Conservation (phyloP, 2,113 vertebrate species). For the Platichthys stellatus region DNA sequence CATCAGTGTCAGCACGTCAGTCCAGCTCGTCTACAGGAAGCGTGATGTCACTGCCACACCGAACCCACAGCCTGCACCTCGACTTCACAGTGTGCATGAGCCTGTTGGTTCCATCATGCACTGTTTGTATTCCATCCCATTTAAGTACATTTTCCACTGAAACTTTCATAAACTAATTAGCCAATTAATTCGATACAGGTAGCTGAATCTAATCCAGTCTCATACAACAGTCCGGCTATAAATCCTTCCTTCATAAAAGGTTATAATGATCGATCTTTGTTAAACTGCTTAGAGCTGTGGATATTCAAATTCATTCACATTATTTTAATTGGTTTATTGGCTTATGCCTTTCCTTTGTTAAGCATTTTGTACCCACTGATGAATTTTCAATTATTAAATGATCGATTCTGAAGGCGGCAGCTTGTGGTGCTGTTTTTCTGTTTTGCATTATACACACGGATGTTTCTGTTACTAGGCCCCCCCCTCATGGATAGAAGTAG, state of each 20-base stretch:
- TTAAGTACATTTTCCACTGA: background rate
- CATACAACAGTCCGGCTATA: too few relatives aligned
- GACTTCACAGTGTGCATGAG: too few relatives aligned
- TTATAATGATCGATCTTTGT: background rate
- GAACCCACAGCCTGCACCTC: background rate
- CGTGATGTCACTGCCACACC: background rate
- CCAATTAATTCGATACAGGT: background rate
- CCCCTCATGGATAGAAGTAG: background rate
- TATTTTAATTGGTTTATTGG: too few relatives aligned
- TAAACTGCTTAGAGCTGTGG: background rate
- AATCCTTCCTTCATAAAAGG: background rate
- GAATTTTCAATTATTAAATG: background rate
- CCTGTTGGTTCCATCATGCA: background rate
- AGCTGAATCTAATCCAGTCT: too few relatives aligned
- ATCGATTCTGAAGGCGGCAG: background rate
- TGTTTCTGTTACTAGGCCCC: background rate
- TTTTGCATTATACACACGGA: background rate
- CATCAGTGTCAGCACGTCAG: constrained; percentile 65
- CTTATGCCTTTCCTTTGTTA: too few relatives aligned
- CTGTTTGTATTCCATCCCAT: background rate
- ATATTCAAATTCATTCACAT: constrained; percentile 1
- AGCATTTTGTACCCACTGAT: background rate
- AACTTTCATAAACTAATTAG: background rate
- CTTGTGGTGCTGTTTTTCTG: background rate
- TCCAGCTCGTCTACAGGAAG: constrained; percentile 3